phyloP scores from a whole-genome alignment of 2,797 vertebrate genomes.

The Notolabrus celidotus region DNA sequence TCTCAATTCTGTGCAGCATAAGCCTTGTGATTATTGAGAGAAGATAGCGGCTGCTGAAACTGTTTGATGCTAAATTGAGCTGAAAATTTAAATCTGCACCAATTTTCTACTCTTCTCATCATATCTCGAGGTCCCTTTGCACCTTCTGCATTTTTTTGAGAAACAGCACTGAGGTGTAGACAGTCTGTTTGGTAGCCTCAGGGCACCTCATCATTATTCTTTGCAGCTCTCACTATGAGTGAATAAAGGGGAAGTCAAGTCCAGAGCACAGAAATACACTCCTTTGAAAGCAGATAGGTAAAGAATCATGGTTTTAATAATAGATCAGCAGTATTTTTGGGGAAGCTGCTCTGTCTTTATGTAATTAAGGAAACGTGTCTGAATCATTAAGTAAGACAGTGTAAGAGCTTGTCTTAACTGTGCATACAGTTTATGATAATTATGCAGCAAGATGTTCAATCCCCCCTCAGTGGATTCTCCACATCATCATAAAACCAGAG shows the following conservation, averaged over 20 bases:
- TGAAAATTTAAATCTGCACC: conserved; percentile 70
- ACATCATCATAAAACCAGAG: conserved; percentile 37
- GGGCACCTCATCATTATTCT: conserved; percentile 45
- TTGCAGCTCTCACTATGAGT: conserved; percentile 23
- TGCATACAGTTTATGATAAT: conserved; percentile 56
- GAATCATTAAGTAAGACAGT: conserved; percentile 64
- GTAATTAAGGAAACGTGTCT: conserved; percentile 47
- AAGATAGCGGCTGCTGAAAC: conserved; percentile 32
- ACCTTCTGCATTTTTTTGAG: conserved; percentile 19
- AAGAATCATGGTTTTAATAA: conserved; percentile 5
- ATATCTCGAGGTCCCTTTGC: conserved; percentile 30
- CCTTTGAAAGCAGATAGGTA: not conserved
- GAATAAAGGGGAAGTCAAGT: conserved; percentile 27
- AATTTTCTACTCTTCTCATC: conserved; percentile 39
- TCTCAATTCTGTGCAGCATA: conserved; percentile 18
- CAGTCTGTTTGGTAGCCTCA: conserved; percentile 40
- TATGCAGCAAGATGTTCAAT: conserved; percentile 52
- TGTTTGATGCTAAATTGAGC: conserved; percentile 76
- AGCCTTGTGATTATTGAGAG: conserved; percentile 35
- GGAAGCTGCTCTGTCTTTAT: conserved; percentile 15
- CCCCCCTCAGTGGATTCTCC: conserved; percentile 43
- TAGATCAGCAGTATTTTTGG: not conserved
- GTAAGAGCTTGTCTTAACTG: conserved; percentile 47
- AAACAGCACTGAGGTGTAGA: conserved; percentile 27
- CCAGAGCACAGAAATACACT: conserved; percentile 6